A percentile compares a stretch with the other conserved stretches of the same genome.
Evolutionary conservation across 2,888 invertebrate species (phyloP).

Genomic region (Urechis unicinctus): DNA sequence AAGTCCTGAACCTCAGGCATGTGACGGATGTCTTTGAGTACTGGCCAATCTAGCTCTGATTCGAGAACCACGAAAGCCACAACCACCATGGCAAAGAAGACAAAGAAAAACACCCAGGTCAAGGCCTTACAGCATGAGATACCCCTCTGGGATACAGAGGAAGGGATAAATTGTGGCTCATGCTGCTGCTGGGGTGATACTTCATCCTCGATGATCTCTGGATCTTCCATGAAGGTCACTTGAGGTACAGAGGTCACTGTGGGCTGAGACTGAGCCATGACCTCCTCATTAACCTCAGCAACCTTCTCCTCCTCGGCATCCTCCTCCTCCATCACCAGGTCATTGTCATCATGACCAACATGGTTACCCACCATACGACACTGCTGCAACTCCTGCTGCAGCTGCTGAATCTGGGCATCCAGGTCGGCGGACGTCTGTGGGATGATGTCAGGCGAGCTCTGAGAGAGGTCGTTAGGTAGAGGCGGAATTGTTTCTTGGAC

Average conservation of each 20-base stretch:
- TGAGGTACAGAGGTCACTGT: neutral
- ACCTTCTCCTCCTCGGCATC: neutral
- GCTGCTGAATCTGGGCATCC: slow-evolving; percentile 11
- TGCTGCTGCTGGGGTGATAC: neutral
- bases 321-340: neutral
- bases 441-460: neutral
- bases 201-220: neutral
- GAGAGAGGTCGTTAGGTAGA: neutral
- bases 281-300: neutral
- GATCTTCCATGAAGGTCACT: neutral
- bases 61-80: slow-evolving; percentile 15
- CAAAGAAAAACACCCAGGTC: slow-evolving; percentile 9
- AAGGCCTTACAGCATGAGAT: slow-evolving; percentile 8
- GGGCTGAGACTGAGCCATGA: neutral
- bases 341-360: neutral
- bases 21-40: slow-evolving; percentile 14
- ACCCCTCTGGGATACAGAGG: slow-evolving; percentile 5
- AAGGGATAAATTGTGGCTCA: neutral
- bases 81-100: slow-evolving; percentile 5
- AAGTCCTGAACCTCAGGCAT: slow-evolving; percentile 18
- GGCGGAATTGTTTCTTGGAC: neutral
- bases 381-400: slow-evolving; percentile 9
- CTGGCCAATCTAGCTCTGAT: slow-evolving; percentile 17
- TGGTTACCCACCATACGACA: neutral
- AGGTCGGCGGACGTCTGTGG: slow-evolving; percentile 3